Evolutionary conservation across 2,113 vertebrate genomes (phyloP).

Genomic region (Lophotis ruficrista): DNA sequence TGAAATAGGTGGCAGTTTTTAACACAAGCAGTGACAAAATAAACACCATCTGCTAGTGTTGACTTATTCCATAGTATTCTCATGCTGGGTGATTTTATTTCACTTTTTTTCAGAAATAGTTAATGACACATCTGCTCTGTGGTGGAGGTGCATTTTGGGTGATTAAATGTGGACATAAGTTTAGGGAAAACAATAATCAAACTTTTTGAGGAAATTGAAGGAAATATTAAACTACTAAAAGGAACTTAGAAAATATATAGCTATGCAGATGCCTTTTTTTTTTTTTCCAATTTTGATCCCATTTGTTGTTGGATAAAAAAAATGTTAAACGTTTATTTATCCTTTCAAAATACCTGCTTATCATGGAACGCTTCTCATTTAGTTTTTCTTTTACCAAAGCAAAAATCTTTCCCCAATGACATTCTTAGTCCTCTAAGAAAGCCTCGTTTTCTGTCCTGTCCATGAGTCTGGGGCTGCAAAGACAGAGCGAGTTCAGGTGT

Average conservation of each 20-base stretch:
- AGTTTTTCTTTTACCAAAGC: not conserved
- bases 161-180: slow-evolving; percentile 68
- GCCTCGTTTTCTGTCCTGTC: not conserved
- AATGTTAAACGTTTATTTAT: not conserved
- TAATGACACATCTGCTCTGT: slow-evolving; percentile 81
- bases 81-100: slow-evolving; percentile 80
- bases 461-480: not conserved
- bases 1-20: slow-evolving; percentile 84
- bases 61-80: slow-evolving; percentile 77
- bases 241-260: not conserved
- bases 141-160: slow-evolving; percentile 64
- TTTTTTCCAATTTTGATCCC: not conserved
- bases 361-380: not conserved
- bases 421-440: not conserved
- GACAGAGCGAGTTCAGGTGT: not conserved
- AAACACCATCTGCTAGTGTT: slow-evolving; percentile 93
- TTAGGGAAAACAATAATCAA: slow-evolving; percentile 40
- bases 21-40: slow-evolving; percentile 87
- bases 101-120: slow-evolving; percentile 77
- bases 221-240: not conserved
- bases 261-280: not conserved
- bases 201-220: not conserved
- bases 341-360: not conserved
- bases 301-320: not conserved
- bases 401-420: fast-evolving